Base-by-base conservation (phyloP, 2,888 invertebrate species). In the Embidobia sp. region DNA sequence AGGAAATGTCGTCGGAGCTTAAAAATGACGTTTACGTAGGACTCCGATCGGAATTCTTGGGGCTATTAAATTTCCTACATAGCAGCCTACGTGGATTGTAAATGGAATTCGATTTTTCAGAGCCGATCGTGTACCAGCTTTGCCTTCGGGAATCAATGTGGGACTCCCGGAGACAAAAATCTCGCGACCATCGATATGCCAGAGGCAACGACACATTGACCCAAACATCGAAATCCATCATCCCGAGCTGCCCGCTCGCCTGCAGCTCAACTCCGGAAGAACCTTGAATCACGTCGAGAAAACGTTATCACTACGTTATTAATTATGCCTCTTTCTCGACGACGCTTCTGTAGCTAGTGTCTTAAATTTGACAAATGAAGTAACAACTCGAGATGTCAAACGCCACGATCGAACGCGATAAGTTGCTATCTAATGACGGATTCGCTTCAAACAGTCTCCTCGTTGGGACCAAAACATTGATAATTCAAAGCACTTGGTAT, bases 401-500 rank as follows among this genome's bases (percentile, higher is more conserved):
- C 15, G 31, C 7, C 26, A 16, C 40, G 64, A 51, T 66, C 44
- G 11, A 31, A 18, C 29, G 27, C 35, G 61, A 75, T 75, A 67
- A 74, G 33, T 53, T 13, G 31, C 27, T 53, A 63, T 67, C 66
- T 75, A 76, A 70, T 70, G 63, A 59, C 51, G 51, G 29, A 70
- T 59, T 51, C 27, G 29, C 48, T 31, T 55, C 31, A 35, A 31
- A 48, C 48, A 27, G 16, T 42, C 11, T 35, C 63, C 35, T 66
- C 48, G 15, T 37, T 66, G 13, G 16, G 11, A 19, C 18, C 57
- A 5, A 40, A 67, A 61, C 64, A 70, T 74, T 64, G 51, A 78
- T 74, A 64, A 70, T 61, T 63, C 64, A 74, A 73, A 64, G n/a
- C 55, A 55, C 55, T 64, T 31, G n/a, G 51, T 53, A 72, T 72